phyloP scores from a whole-genome alignment of 2,797 vertebrate species.

The Phoeniculus purpureus region DNA sequence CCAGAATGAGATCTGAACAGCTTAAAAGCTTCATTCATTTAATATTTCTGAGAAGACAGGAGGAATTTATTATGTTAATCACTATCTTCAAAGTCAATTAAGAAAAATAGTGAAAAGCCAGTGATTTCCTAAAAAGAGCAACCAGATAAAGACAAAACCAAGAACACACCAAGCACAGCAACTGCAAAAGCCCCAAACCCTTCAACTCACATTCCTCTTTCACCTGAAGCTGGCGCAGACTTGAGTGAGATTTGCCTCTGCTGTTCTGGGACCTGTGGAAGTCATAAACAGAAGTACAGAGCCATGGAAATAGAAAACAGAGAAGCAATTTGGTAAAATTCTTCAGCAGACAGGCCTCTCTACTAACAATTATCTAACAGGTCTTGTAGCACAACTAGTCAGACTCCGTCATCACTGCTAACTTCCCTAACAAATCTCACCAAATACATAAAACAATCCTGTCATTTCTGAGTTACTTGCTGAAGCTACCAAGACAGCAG shows the following conservation, averaged over 20 bases:
- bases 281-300: too few relatives aligned
- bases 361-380: neutral
- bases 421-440: neutral
- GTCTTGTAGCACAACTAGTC: neutral
- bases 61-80: neutral
- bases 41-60: neutral
- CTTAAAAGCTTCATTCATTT: neutral
- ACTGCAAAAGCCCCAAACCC: neutral
- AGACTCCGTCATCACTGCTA: neutral
- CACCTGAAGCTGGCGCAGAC: slow-evolving; percentile 88
- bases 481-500: neutral
- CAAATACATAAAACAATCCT: neutral
- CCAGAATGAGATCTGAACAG: neutral
- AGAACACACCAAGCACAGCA: neutral
- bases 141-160: neutral
- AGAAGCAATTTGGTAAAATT: neutral
- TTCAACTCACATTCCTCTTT: slow-evolving; percentile 91
- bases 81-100: neutral
- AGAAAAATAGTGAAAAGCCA: neutral
- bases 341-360: neutral
- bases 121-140: neutral
- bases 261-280: slow-evolving; percentile 88
- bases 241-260: slow-evolving; percentile 96
- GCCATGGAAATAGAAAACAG: accelerated
- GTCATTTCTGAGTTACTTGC: neutral